Evolutionary conservation across 2,113 vertebrate genomes (phyloP).

Genomic region (cat (Felis catus)): DNA sequence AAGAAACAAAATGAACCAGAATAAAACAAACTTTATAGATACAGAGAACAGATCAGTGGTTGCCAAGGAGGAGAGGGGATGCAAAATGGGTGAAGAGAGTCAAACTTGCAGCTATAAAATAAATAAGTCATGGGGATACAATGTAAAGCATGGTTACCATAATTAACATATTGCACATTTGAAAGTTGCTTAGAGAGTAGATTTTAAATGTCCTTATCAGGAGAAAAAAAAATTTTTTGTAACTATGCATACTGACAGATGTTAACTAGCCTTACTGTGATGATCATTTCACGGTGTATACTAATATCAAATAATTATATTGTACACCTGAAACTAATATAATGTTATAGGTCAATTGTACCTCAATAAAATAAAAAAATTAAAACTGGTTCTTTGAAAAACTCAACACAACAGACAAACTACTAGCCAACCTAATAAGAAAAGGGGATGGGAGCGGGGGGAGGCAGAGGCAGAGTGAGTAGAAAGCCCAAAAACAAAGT

Average conservation of each 20-base stretch:
- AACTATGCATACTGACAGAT: background rate
- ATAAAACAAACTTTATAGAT: background rate
- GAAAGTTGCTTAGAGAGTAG: background rate
- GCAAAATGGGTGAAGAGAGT: background rate
- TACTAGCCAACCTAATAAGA: background rate
- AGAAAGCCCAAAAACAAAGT: background rate
- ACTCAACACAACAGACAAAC: background rate
- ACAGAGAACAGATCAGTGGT: background rate
- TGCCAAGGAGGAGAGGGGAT: background rate
- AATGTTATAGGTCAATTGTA: background rate
- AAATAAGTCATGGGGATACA: background rate
- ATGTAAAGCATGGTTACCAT: background rate
- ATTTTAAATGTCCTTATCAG: background rate
- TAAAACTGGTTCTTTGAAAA: background rate
- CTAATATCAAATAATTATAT: background rate
- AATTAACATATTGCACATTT: background rate
- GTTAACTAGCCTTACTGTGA: background rate
- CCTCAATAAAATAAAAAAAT: background rate
- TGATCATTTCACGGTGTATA: background rate
- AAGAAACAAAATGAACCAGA: background rate
- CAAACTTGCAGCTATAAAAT: background rate
- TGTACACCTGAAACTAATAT: background rate
- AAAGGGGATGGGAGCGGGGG: fast-evolving
- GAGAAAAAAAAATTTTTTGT: background rate
- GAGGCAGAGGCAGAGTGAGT: background rate